Conservation (phyloP, 2,113 vertebrate species). For the Atrichornis clamosus region DNA sequence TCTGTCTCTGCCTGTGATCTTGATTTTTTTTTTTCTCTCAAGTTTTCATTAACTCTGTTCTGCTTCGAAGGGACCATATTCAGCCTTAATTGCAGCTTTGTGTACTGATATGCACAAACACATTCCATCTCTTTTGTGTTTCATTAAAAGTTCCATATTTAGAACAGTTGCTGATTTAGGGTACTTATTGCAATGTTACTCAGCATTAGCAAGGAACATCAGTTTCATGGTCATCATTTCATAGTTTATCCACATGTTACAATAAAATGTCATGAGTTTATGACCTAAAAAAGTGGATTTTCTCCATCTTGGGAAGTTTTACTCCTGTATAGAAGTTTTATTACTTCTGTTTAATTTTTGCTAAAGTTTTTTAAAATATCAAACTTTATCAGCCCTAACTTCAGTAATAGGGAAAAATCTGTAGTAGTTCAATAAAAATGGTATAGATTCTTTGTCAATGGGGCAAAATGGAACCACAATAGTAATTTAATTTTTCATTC, state of each 20-base stretch:
- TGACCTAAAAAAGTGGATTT: not conserved
- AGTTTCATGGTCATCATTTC: not conserved
- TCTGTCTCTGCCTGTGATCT: not conserved
- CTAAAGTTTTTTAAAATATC: not conserved
- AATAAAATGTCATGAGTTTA: not conserved
- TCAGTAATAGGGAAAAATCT: not conserved
- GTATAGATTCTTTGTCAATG: not conserved
- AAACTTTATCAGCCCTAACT: not conserved
- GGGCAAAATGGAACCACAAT: not conserved
- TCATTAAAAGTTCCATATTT: not conserved
- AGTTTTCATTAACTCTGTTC: not conserved
- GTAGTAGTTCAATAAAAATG: not conserved
- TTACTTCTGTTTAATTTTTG: not conserved
- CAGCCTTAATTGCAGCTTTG: not conserved
- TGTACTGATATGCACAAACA: not conserved
- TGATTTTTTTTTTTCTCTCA: not conserved
- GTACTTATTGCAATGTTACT: not conserved
- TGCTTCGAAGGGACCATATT: not conserved
- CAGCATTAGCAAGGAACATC: not conserved
- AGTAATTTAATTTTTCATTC: not conserved
- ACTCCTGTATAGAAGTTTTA: not conserved
- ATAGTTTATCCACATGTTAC: not conserved
- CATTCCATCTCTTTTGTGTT: not conserved
- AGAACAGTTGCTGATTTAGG: not conserved
- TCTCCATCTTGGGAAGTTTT: not conserved